Base-by-base conservation (phyloP, 2,888 invertebrate species). In the Trissolcus brochymenae region DNA sequence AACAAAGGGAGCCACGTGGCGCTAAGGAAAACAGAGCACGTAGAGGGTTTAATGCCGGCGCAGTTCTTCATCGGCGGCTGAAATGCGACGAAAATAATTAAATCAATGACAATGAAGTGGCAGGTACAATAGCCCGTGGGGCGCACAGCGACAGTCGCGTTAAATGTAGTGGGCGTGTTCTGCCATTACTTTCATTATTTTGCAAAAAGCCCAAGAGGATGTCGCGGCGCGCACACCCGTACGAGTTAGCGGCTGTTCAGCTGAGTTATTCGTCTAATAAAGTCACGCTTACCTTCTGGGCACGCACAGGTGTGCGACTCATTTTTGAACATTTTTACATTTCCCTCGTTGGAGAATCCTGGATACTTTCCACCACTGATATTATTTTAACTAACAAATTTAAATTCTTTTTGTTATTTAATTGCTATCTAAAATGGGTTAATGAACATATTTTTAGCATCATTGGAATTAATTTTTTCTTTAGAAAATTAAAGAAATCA, bases 121-220 rank as follows among this genome's bases (percentile, higher is more conserved):
- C 86, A 85, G 85, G 86, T 84, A 87, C 86, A 85, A 87, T 86
- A 83, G 84, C 82, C 84, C 75, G 82, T 82, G 81, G 82, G 80
- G 81, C 66, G 67, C 70, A 21, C 75, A 49, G 77, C 72, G 76
- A 78, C 81, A 79, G 73, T 79, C 72, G 77, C 78, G 81, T 84
- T 87, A 88, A 88, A 89, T 88, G 87, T 85, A 88, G 85, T 89
- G 89, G 89, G 89, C 88, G 89, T 87, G 88, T 88, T 87, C 35
- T 35, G 9, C 87, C 85, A 86, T 88, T 88, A 88, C 87, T 88
- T 87, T 87, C 84, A 87, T 87, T 87, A 87, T 87, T 87, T 87
- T 84, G 84, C 82, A 49, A 81, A 82, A 82, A 81, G 83, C 35
- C 35, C 35, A 35, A 35, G 83, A 85, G 87, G 86, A 84, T 84